Conservation (phyloP, 2,888 invertebrate genomes). For the Hyppa rectilinea region DNA sequence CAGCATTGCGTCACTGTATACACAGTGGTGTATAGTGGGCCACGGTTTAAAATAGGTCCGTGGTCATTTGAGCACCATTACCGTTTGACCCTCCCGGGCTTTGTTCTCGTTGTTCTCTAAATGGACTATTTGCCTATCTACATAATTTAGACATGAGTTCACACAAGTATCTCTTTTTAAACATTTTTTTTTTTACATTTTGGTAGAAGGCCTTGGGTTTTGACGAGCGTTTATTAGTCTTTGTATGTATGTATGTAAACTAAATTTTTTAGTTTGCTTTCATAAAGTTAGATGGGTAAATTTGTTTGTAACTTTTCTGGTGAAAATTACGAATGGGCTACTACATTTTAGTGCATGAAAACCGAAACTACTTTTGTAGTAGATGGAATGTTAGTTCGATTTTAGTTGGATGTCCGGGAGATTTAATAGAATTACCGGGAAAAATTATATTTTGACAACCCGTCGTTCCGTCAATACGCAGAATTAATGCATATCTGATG, state of each 20-base stretch:
- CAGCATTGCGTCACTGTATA: neutral
- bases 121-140: slow-evolving; percentile 58
- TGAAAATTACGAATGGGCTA: neutral
- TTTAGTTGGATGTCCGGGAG: accelerated
- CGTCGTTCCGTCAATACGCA: neutral
- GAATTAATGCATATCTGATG: neutral
- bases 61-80: slow-evolving; percentile 56
- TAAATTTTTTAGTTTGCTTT: slow-evolving; percentile 12
- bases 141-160: slow-evolving; percentile 63
- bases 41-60: slow-evolving; percentile 49
- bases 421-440: neutral
- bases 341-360: neutral
- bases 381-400: neutral
- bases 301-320: slow-evolving; percentile 19
- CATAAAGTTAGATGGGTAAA: slow-evolving; percentile 5
- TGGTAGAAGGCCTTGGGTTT: neutral
- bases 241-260: slow-evolving; percentile 14
- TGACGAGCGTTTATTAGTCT: slow-evolving; percentile 15
- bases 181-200: slow-evolving; percentile 27
- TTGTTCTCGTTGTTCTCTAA: slow-evolving; percentile 40
- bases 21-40: slow-evolving; percentile 14
- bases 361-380: neutral
- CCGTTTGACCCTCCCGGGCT: slow-evolving; percentile 56
- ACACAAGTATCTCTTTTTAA: slow-evolving; percentile 35
- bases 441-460: neutral